These are phyloP conservation scores for Moxostoma hubbsi DNA, from an alignment of 2,797 vertebrate species.

Conservation along the genomic window DNA sequence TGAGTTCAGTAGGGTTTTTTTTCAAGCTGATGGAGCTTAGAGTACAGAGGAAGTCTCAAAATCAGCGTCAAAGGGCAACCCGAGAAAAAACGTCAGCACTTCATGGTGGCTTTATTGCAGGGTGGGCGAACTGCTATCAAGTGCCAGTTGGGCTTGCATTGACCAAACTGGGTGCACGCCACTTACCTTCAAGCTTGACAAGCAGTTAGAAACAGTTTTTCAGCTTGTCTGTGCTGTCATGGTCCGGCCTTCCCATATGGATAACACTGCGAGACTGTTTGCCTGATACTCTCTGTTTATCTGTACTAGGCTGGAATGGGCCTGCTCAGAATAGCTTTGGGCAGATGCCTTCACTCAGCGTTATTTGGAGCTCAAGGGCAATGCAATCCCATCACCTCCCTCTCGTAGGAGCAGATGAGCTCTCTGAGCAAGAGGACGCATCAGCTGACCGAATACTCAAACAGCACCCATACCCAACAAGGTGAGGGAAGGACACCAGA, in stretches of 20 bases:
- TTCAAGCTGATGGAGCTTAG: constrained; percentile 22
- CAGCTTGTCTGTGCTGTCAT: no score
- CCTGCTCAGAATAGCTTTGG: constrained; percentile 81
- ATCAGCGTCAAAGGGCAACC: constrained; percentile 34
- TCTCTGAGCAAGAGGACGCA: constrained; percentile 47
- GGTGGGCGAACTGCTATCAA: neutral
- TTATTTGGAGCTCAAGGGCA: constrained; percentile 83
- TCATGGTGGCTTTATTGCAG: neutral
- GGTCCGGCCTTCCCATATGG: neutral
- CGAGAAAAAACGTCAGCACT: constrained; percentile 23
- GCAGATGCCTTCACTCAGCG: constrained; percentile 76
- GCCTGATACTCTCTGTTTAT: constrained; percentile 57
- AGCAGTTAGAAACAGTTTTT: neutral
- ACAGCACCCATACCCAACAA: constrained; percentile 22
- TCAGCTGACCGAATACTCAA: constrained; percentile 41
- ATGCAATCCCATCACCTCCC: constrained; percentile 70
- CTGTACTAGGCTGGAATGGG: constrained; percentile 69
- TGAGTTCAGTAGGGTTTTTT: constrained; percentile 41
- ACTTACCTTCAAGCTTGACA: constrained; percentile 16
- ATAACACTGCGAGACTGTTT: constrained; percentile 15
- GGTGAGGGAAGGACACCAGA: constrained; percentile 22
- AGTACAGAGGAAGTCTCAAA: neutral
- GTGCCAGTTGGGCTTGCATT: neutral
- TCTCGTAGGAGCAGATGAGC: constrained; percentile 54
- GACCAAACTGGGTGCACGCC: neutral